phyloP scores from a whole-genome alignment of 1,140 invertebrate genomes.

The Drosophila triauraria region DNA sequence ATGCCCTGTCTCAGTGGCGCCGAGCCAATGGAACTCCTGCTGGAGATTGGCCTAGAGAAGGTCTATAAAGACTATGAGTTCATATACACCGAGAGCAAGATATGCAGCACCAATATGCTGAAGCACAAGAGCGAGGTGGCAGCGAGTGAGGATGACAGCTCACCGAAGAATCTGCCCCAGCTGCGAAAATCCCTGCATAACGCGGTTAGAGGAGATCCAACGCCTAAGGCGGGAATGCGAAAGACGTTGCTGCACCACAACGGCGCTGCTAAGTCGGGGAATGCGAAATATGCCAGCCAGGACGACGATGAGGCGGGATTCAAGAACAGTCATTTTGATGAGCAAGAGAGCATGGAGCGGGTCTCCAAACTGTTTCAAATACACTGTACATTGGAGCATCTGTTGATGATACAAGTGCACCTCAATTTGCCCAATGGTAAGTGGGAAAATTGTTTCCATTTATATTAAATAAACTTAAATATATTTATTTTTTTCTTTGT shows the following conservation, averaged over 20 bases:
- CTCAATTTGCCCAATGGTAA: constrained; percentile 80
- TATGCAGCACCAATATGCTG: constrained; percentile 69
- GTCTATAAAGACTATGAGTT: constrained; percentile 82
- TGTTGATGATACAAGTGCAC: constrained; percentile 80
- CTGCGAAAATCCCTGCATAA: constrained; percentile 83
- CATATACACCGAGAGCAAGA: constrained; percentile 80
- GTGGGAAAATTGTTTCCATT: neutral
- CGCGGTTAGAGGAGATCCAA: constrained; percentile 57
- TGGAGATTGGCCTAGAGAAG: constrained; percentile 84
- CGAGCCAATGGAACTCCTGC: constrained; percentile 77
- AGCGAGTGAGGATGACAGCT: constrained; percentile 7
- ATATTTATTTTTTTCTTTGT: neutral
- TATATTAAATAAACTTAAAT: no score
- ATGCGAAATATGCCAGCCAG: constrained; percentile 44
- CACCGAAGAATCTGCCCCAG: constrained; percentile 54
- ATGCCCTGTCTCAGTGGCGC: constrained; percentile 79
- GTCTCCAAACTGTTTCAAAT: constrained; percentile 76
- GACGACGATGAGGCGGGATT: constrained; percentile 63
- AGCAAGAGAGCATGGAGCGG: constrained; percentile 55
- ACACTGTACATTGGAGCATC: constrained; percentile 78
- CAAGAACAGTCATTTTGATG: constrained; percentile 80
- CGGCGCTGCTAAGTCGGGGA: constrained; percentile 29
- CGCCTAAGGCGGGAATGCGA: constrained; percentile 36
- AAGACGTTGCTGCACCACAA: constrained; percentile 75
- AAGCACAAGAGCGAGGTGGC: constrained; percentile 30